These are phyloP conservation scores for Orchesellides sinensis DNA, from an alignment of 2,888 invertebrate species.

Conservation along the genomic window DNA sequence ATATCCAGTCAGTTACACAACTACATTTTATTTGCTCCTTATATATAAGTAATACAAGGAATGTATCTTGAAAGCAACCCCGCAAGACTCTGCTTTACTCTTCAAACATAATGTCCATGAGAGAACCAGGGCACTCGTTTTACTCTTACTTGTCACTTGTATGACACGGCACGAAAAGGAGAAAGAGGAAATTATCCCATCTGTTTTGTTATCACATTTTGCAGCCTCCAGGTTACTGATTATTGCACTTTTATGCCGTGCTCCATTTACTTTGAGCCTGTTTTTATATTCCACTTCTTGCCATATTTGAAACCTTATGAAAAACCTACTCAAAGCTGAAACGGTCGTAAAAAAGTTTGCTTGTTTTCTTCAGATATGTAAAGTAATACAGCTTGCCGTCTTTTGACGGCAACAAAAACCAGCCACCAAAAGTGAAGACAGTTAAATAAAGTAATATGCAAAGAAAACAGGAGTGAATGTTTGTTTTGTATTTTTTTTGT, in stretches of 20 bases:
- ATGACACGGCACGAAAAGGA: constrained; percentile 36
- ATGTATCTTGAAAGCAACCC: background rate
- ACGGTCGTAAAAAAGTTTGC: constrained; percentile 38
- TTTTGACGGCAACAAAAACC: background rate
- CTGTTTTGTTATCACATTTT: constrained; percentile 61
- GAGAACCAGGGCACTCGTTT: constrained; percentile 22
- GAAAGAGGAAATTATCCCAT: constrained; percentile 50
- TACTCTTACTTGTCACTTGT: constrained; percentile 37
- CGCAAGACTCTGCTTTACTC: background rate
- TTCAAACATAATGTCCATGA: background rate
- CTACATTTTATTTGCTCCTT: background rate
- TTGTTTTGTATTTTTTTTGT: constrained; percentile 10
- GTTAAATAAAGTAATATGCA: constrained; percentile 12
- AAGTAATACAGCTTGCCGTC: constrained; percentile 11
- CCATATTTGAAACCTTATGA: constrained; percentile 2
- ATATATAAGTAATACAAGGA: background rate
- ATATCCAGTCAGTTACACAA: constrained; percentile 30
- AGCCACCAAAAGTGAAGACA: background rate
- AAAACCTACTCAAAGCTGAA: background rate
- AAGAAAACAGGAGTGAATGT: background rate
- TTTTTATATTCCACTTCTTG: constrained; percentile 52
- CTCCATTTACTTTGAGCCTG: constrained; percentile 46
- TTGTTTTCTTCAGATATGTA: constrained; percentile 34
- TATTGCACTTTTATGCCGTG: constrained; percentile 63
- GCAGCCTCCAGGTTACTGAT: constrained; percentile 63